These are phyloP conservation scores for Syngnathus scovelli DNA, from an alignment of 2,113 vertebrate species.

Conservation along the genomic window DNA sequence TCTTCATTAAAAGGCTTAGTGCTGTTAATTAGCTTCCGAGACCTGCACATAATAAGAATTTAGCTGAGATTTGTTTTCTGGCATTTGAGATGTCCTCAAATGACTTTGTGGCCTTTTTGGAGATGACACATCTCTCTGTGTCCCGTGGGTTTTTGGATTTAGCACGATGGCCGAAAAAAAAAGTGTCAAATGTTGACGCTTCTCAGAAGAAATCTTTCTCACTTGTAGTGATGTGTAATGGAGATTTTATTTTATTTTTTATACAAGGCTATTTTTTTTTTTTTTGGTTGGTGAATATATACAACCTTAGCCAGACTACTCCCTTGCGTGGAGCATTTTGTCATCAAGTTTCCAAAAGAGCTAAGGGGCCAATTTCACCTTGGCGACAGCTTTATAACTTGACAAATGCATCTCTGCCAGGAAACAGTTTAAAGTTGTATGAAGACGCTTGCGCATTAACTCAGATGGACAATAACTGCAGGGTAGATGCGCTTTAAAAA, in stretches of 20 bases:
- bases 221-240: background rate
- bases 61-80: background rate
- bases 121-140: background rate
- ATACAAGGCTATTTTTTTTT: background rate
- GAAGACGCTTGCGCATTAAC: slow-evolving; percentile 12
- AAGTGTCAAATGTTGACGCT: background rate
- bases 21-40: background rate
- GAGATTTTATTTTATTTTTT: background rate
- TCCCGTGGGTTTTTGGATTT: background rate
- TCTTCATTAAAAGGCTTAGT: background rate
- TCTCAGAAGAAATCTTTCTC: background rate
- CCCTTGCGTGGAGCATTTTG: background rate
- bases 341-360: background rate
- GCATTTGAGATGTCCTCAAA: slow-evolving; percentile 4
- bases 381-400: background rate
- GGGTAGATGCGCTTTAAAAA: background rate
- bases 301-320: background rate
- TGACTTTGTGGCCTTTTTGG: background rate
- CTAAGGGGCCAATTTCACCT: background rate
- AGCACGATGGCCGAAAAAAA: background rate
- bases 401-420: background rate
- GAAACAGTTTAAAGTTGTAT: slow-evolving; percentile 4
- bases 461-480: background rate
- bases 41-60: background rate
- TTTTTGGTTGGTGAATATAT: background rate